These are phyloP conservation scores for Lacanobia oleracea DNA, from an alignment of 2,888 invertebrate species.

Conservation along the genomic window DNA sequence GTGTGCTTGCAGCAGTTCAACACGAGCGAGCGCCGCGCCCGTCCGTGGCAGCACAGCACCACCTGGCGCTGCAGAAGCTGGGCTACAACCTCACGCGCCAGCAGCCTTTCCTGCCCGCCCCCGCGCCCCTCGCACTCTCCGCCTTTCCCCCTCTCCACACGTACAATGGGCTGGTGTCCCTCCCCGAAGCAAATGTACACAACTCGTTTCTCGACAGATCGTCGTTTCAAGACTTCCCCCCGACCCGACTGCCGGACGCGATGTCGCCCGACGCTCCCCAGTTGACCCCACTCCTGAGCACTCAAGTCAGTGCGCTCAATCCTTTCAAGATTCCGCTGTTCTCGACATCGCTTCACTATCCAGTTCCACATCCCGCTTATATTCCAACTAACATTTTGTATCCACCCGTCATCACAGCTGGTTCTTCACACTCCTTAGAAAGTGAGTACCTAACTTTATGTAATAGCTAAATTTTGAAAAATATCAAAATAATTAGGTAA, in stretches of 20 bases:
- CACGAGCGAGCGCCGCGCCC: conserved; percentile 96
- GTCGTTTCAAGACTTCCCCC: conserved; percentile 78
- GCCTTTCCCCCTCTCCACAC: conserved; percentile 77
- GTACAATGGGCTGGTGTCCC: conserved; percentile 73
- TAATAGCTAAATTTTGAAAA: background rate
- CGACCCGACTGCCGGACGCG: conserved; percentile 74
- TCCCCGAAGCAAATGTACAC: conserved; percentile 71
- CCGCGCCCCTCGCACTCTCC: conserved; percentile 75
- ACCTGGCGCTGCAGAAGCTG: conserved; percentile 86
- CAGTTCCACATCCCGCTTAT: conserved; percentile 83
- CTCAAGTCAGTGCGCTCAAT: conserved; percentile 75
- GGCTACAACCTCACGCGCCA: conserved; percentile 85
- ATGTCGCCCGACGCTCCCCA: conserved; percentile 71
- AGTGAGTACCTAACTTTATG: conserved; percentile 75
- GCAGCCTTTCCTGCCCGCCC: conserved; percentile 73
- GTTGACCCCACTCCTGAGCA: conserved; percentile 72
- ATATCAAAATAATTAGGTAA: background rate
- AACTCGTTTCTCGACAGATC: conserved; percentile 76
- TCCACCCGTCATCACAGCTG: conserved; percentile 80
- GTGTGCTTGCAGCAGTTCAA: conserved; percentile 94
- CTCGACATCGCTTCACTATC: conserved; percentile 81
- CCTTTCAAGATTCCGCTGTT: conserved; percentile 85
- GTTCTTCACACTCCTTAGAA: conserved; percentile 70
- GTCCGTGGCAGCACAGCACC: conserved; percentile 76
- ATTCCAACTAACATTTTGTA: conserved; percentile 85